Conservation (phyloP, 2,797 vertebrate species). For the Xenops minutus region DNA sequence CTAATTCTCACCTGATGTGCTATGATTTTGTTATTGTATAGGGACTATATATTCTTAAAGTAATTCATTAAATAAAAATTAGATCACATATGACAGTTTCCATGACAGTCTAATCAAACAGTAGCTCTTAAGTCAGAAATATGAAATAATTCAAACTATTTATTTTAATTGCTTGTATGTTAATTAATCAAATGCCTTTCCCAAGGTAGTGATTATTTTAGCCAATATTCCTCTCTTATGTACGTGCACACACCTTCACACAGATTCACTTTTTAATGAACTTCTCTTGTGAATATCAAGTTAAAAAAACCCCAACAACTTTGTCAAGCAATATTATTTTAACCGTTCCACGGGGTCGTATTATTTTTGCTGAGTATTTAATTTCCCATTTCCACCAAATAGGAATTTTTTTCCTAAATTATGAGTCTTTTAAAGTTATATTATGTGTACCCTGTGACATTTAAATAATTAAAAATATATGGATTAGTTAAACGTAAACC, state of each 20-base stretch:
- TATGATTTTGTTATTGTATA: not conserved
- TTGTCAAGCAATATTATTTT: not conserved
- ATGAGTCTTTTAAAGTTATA: not conserved
- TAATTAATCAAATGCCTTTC: constrained; percentile 28
- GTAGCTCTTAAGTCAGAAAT: not conserved
- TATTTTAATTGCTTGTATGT: constrained; percentile 6
- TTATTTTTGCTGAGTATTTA: not conserved
- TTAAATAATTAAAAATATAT: not conserved
- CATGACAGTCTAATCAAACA: constrained; percentile 22
- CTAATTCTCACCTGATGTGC: not conserved
- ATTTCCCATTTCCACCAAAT: not conserved
- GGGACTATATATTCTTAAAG: not conserved
- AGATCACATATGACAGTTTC: not conserved
- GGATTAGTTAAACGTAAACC: not conserved
- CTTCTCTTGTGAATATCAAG: not conserved
- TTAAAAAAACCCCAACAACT: accelerated
- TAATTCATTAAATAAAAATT: not conserved
- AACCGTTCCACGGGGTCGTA: not conserved
- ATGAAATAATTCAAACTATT: constrained; percentile 1
- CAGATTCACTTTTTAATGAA: not conserved
- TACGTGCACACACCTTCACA: not conserved
- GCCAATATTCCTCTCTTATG: constrained; percentile 1
- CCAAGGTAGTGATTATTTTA: constrained; percentile 1
- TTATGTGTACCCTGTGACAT: not conserved
- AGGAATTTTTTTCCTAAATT: not conserved